Conservation (phyloP, 2,888 invertebrate genomes). For the Erebia ligea region DNA sequence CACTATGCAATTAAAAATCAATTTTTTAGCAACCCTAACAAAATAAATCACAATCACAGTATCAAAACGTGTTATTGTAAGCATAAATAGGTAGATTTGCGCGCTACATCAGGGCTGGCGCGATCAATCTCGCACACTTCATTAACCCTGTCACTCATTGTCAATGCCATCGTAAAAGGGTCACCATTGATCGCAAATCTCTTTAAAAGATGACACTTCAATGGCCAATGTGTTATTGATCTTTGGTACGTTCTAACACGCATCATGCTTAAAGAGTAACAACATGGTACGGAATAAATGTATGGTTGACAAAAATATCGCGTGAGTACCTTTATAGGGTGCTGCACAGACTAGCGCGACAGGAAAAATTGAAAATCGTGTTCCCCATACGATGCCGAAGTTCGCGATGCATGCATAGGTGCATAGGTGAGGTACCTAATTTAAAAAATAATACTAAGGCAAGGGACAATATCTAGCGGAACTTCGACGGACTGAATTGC, state of each 20-base stretch:
- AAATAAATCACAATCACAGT: background rate
- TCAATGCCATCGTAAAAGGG: slow-evolving; percentile 49
- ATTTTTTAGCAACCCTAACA: background rate
- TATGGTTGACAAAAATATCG: no score
- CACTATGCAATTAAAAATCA: background rate
- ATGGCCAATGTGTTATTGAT: slow-evolving; percentile 8
- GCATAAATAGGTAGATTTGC: slow-evolving; percentile 21
- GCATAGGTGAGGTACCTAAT: no score
- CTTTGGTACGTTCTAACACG: background rate
- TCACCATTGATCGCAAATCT: slow-evolving; percentile 28
- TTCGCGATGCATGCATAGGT: no score
- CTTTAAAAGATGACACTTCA: slow-evolving; percentile 29
- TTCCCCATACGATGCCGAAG: no score
- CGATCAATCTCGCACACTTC: slow-evolving; percentile 57
- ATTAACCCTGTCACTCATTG: slow-evolving; percentile 61
- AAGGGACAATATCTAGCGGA: no score
- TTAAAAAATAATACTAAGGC: no score
- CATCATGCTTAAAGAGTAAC: background rate
- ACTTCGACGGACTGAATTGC: no score
- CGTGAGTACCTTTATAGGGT: no score
- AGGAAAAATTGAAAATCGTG: no score
- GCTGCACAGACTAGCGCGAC: no score
- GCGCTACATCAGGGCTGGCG: slow-evolving; percentile 42
- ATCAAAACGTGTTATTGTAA: background rate
- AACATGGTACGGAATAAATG: no score